Evolutionary conservation across 2,797 vertebrate genomes (phyloP).

Genomic region (Rhabdomys pumilio): DNA sequence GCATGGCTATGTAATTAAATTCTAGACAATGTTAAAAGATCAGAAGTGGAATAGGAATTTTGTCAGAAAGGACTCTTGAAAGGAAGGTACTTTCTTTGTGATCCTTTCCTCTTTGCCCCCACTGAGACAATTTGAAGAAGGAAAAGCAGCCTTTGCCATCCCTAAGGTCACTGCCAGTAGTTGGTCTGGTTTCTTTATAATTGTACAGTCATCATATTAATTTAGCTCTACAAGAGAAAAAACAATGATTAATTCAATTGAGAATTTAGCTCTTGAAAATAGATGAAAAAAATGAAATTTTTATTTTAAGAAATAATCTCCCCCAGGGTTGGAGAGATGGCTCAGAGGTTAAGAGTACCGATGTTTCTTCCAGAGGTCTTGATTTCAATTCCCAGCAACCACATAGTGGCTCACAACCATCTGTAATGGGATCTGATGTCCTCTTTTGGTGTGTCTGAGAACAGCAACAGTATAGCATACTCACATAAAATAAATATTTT

Average conservation of each 20-base stretch:
- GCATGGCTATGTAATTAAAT: conserved; percentile 19
- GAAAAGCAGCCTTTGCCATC: not conserved
- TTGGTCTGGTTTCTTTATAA: not conserved
- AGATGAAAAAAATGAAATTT: conserved; percentile 74
- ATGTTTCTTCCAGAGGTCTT: too few species aligned
- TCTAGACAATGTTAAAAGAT: not conserved
- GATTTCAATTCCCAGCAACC: too few species aligned
- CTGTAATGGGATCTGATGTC: too few species aligned
- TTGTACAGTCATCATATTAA: not conserved
- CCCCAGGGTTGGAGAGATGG: not conserved
- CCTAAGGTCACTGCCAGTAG: not conserved
- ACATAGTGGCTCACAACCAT: too few species aligned
- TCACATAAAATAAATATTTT: too few species aligned
- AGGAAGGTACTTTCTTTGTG: not conserved
- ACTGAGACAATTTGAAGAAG: not conserved
- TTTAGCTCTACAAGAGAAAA: not conserved
- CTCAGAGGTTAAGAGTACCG: too few species aligned
- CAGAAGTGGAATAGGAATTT: not conserved
- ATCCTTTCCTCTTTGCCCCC: not conserved
- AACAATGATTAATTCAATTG: too few species aligned
- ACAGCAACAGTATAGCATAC: too few species aligned
- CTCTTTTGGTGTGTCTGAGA: too few species aligned
- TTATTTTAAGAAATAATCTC: conserved; percentile 82
- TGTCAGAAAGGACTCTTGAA: not conserved
- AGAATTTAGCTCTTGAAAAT: too few species aligned